Evolutionary conservation across 2,797 vertebrate genomes (phyloP).

Genomic region (Margarornis squamiger): DNA sequence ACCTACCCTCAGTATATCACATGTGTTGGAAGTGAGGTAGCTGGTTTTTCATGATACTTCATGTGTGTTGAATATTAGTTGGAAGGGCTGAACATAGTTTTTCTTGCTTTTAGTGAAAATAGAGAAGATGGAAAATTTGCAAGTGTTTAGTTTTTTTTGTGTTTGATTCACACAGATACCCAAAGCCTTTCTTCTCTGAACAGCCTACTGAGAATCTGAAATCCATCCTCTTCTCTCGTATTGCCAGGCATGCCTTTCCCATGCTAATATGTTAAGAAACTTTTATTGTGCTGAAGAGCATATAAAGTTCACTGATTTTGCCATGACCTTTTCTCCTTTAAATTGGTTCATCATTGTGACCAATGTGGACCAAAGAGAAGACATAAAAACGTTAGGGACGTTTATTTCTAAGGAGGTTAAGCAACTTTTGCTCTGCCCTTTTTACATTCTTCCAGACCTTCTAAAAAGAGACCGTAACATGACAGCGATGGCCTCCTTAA

Average conservation of each 20-base stretch:
- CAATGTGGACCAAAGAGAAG: slow-evolving; percentile 53
- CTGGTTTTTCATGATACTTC: not conserved
- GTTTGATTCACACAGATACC: not conserved
- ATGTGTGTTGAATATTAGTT: not conserved
- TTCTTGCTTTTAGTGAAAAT: slow-evolving; percentile 2
- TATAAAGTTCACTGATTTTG: slow-evolving; percentile 61
- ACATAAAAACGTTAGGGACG: slow-evolving; percentile 28
- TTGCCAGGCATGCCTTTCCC: slow-evolving; percentile 33
- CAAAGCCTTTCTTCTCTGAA: not conserved
- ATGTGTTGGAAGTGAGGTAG: not conserved
- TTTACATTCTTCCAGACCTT: slow-evolving; percentile 51
- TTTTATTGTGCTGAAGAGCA: slow-evolving; percentile 43
- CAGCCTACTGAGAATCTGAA: slow-evolving; percentile 1
- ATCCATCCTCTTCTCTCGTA: not conserved
- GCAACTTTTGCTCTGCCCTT: slow-evolving; percentile 52
- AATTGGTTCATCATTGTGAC: slow-evolving; percentile 71
- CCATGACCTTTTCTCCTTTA: slow-evolving; percentile 68
- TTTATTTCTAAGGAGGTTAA: slow-evolving; percentile 64
- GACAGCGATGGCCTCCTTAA: slow-evolving; percentile 61
- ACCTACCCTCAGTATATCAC: not conserved
- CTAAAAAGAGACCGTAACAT: slow-evolving; percentile 55
- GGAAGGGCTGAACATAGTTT: not conserved
- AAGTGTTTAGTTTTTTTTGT: not conserved
- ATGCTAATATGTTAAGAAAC: slow-evolving; percentile 28
- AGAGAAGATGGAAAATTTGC: not conserved